Base-by-base conservation (phyloP, 2,797 vertebrate species). In the Vireo griseus region DNA sequence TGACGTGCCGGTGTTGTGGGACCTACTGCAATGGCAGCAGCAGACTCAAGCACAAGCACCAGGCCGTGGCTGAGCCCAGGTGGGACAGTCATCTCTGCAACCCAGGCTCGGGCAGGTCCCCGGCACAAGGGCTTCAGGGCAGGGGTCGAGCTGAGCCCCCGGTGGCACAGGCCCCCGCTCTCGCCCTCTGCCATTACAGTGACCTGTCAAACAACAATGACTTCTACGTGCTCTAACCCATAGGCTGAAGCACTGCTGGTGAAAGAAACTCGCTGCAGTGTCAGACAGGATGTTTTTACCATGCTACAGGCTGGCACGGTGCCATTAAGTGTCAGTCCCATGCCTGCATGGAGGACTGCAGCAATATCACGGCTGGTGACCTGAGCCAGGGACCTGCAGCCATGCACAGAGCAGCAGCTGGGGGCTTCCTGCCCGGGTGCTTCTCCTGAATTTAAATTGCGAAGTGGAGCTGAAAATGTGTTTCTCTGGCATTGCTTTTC, bases 141-240 rank as follows among this genome's bases (percentile, higher is more conserved):
- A 88, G 97, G 33, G 92, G n/a, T 33, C 95, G 91, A 45, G 75
- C 89, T 0, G 97, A 95, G 37, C 44, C 96, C 14, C 80, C 71
- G 0, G 39, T 74, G 1, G 67, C 97, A 5, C 98, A 97, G 78
- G 95, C 89, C 33, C 92, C 98, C 0, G 58, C 97, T 7, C 98
- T 98, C 0, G 94, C 97, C 57, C 96, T 97, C 76, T 98, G 97
- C 90, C 98, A 97, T 69, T 98, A 98, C 88, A 97, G 97, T 8
- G 97, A 98, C 89, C 88, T 98, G 58, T 98, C 98, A 2, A 98
- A 98, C 95, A 98, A 98, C 96, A 98, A 98, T 0, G 98, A 98
- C 96, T 98, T 98, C 94, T 98, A 98, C 1, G 95, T 98, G 28
- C 96, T 98, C 79, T 98, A 96, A 94, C 86, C 14, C 6, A 4